Percentiles rank a stretch among this genome's conserved stretches.
Conservation (phyloP, 2,888 invertebrate species). For the Ormyrus pomaceus region DNA sequence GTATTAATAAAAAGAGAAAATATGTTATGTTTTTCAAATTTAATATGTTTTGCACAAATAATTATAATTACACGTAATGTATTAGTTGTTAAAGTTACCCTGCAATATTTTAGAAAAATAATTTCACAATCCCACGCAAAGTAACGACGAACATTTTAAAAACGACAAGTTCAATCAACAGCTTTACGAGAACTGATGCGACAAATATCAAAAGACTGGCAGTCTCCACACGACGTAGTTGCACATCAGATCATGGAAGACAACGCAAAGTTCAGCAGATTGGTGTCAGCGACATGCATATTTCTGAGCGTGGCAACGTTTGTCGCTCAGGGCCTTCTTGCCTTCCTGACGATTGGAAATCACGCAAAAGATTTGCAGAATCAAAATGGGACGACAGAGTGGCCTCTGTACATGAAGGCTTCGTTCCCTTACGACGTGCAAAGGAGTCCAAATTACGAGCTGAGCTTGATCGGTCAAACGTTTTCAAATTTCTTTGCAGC, state of each 20-base stretch:
- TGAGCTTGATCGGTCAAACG: slow-evolving; percentile 62
- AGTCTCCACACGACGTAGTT: neutral
- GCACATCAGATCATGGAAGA: slow-evolving; percentile 52
- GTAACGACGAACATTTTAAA: no score
- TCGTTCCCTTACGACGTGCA: slow-evolving; percentile 63
- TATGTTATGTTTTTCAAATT: no score
- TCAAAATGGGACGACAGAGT: slow-evolving; percentile 5
- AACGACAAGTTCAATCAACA: neutral
- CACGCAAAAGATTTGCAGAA: neutral
- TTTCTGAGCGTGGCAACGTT: slow-evolving; percentile 50
- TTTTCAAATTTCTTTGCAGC: slow-evolving; percentile 58
- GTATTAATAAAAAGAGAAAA: neutral
- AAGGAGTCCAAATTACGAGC: slow-evolving; percentile 59
- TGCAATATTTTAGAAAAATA: no score
- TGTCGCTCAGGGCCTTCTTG: neutral
- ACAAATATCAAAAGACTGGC: slow-evolving; percentile 50
- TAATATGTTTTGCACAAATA: no score
- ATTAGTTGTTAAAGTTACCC: no score
- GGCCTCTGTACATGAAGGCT: slow-evolving; percentile 46
- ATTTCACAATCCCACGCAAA: no score
- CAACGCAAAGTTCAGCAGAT: slow-evolving; percentile 54
- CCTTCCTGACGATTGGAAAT: neutral
- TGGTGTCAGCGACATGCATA: slow-evolving; percentile 55
- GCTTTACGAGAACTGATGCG: neutral
- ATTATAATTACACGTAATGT: no score